phyloP scores from a whole-genome alignment of 2,113 vertebrate species.

The Reinhardtius hippoglossoides region DNA sequence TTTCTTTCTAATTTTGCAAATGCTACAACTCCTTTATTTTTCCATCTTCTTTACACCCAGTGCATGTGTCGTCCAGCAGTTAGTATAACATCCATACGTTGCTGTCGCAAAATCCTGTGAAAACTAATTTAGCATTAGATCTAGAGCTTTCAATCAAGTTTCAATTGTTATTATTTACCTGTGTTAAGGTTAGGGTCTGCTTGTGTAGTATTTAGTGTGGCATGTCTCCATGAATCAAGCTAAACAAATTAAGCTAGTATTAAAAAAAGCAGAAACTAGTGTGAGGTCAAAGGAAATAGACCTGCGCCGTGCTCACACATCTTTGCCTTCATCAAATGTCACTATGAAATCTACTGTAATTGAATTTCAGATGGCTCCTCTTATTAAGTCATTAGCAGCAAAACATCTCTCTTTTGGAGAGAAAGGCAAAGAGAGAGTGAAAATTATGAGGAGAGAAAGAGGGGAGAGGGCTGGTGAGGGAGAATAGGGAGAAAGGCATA shows the following conservation, averaged over 20 bases:
- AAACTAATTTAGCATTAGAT: too few species aligned
- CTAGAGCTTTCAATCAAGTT: neutral
- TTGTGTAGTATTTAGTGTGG: neutral
- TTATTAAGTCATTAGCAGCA: conserved; percentile 75
- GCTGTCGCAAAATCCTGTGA: too few species aligned
- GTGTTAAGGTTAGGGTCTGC: neutral
- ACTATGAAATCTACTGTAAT: conserved; percentile 79
- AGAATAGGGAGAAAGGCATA: conserved; percentile 18
- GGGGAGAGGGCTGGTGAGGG: conserved; percentile 16
- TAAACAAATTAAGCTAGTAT: conserved; percentile 25
- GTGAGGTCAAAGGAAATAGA: conserved; percentile 51
- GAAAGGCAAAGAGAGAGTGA: conserved; percentile 53
- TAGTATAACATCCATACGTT: too few species aligned
- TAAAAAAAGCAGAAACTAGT: conserved; percentile 24
- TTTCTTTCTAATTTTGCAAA: too few species aligned
- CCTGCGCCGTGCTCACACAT: conserved; percentile 10
- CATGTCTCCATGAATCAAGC: neutral
- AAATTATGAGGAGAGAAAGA: conserved; percentile 60
- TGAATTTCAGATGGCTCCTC: conserved; percentile 79
- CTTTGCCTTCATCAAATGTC: conserved; percentile 49
- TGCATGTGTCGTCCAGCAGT: too few species aligned
- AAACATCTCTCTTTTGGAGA: conserved; percentile 62
- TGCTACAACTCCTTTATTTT: too few species aligned
- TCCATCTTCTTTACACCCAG: too few species aligned
- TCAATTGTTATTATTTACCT: too few species aligned